Base-by-base conservation (phyloP, 2,888 invertebrate species). In the Drosophila subsilvestris region DNA sequence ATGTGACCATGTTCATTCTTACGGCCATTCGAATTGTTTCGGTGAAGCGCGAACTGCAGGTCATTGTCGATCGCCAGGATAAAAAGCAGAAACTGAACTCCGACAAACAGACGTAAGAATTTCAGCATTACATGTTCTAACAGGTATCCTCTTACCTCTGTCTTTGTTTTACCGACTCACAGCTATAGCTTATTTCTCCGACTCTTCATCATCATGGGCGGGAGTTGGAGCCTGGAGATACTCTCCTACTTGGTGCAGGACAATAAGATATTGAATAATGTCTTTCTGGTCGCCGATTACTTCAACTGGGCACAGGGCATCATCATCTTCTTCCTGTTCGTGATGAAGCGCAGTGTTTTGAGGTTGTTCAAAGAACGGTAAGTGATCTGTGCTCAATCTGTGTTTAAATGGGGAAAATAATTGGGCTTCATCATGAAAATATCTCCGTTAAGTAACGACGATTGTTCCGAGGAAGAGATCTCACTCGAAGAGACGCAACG, bases 191-290 rank as follows among this genome's bases (percentile, higher is more conserved):
- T 97, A 3, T 97, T 97, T 90, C 85, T 96, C 76, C 97, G 97
- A 85, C 92, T 97, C 18, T 95, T 97, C 89, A 93, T 97, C 82
- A 96, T 97, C 22, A 97, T 97, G 96, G 97, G 97, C 0, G 94
- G 96, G 32, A 95, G 95, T 84, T 97, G 97, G 97, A 93, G 94
- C 0, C 94, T 95, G 91, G 97, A 97, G 90, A 93, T 96, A 61
- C 92, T 96, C 66, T 95, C 96, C 32, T 96, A 95, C 93, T 93
- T 94, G 2, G 49, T 51, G 14, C 45, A 54, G 29, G 1, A 4
- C 5, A 9, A 66, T 18, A 0, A 17, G 0, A 0, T 10, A 1
- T 57, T 51, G 18, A 8, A 1, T 1, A 6, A 2, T 0, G n/a
- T 83, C 12, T 50, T 74, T 6, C 0, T 0, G 1, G 0, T 63